A percentile compares a stretch with the other conserved stretches of the same genome.
These are phyloP conservation scores for Oeneis ivallda DNA, from an alignment of 2,888 invertebrate genomes.

Conservation along the genomic window DNA sequence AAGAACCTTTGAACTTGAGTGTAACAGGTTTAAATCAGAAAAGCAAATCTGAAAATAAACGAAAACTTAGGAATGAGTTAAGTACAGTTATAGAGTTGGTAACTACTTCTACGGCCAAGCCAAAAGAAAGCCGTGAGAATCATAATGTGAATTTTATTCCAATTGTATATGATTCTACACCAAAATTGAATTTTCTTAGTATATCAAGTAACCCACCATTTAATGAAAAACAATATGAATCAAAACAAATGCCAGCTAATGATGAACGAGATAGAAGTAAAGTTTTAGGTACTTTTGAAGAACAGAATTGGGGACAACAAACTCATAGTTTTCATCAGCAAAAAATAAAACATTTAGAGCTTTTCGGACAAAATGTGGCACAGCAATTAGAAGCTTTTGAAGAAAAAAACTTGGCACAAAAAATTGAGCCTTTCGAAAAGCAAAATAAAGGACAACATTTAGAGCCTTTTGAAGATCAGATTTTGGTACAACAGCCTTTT, in stretches of 20 bases:
- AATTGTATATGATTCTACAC: neutral
- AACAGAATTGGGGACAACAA: slow-evolving; percentile 36
- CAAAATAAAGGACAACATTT: slow-evolving; percentile 20
- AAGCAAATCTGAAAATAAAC: neutral
- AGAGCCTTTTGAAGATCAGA: slow-evolving; percentile 29
- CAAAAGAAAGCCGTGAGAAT: neutral
- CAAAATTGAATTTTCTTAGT: neutral
- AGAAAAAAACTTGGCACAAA: slow-evolving; percentile 35
- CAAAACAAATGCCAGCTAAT: neutral
- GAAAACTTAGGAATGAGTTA: neutral
- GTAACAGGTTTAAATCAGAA: slow-evolving; percentile 25
- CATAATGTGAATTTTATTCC: neutral
- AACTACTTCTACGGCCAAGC: slow-evolving; percentile 7
- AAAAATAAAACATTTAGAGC: slow-evolving; percentile 15
- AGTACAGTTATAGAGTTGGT: slow-evolving; percentile 1
- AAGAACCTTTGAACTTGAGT: slow-evolving; percentile 22
- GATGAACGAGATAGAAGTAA: slow-evolving; percentile 23
- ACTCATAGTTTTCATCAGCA: slow-evolving; percentile 33
- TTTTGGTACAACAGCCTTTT: slow-evolving; percentile 2
- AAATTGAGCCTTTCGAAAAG: slow-evolving; percentile 38
- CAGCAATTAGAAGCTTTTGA: slow-evolving; percentile 31
- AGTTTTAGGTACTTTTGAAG: slow-evolving; percentile 39
- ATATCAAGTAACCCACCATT: neutral
- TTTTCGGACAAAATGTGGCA: slow-evolving; percentile 36
- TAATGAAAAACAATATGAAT: neutral